A percentile compares a stretch with the other conserved stretches of the same genome.
These are phyloP conservation scores for Lagorchestes hirsutus DNA, from an alignment of 2,797 vertebrate genomes.

Conservation along the genomic window DNA sequence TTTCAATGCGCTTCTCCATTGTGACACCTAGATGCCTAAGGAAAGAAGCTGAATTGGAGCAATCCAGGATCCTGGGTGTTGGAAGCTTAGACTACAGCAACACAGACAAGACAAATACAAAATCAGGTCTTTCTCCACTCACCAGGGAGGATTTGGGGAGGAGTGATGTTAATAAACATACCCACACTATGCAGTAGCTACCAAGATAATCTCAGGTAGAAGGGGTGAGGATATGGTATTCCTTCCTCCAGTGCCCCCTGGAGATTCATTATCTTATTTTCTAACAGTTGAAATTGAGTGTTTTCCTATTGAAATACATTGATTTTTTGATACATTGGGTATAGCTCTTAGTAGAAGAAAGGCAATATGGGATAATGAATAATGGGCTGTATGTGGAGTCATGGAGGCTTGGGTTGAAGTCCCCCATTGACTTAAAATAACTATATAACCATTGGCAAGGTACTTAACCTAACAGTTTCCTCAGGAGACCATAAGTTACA, in stretches of 20 bases:
- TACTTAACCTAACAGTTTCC: background rate
- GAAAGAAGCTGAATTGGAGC: constrained; percentile 1
- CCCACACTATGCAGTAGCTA: background rate
- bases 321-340: constrained; percentile 43
- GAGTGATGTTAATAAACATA: background rate
- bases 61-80: background rate
- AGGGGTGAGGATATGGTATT: no score
- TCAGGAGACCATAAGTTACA: background rate
- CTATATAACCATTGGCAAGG: background rate
- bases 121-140: background rate
- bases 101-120: constrained; percentile 11
- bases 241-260: background rate
- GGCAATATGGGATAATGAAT: background rate
- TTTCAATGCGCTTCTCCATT: background rate
- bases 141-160: background rate
- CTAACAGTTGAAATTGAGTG: background rate
- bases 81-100: constrained; percentile 19
- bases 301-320: constrained; percentile 32
- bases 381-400: background rate
- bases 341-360: background rate
- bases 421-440: background rate
- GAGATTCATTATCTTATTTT: background rate
- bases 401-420: background rate
- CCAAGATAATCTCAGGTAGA: background rate
- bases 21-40: background rate